Evolutionary conservation across 2,888 invertebrate species (phyloP), one percentile per base, ranked within the genome.

Genomic region (Mythimna loreyi): DNA sequence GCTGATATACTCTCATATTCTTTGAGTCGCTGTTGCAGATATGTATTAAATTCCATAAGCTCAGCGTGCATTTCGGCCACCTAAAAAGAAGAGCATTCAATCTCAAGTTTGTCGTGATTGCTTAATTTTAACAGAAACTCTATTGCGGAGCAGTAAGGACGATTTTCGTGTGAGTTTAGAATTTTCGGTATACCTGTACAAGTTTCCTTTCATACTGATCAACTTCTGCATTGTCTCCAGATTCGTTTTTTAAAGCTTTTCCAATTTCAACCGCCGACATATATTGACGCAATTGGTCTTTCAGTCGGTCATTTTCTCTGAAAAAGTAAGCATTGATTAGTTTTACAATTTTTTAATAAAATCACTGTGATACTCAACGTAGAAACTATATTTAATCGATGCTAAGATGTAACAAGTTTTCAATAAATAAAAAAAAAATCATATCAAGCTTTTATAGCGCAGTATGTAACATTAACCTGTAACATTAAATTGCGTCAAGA

Each of bases 61-160:
- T 99, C 99, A 0, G 98, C 98, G 87, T 99, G 99, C 99, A 99
- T 99, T 94, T 99, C 98, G 3, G 99, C 98, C 0, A 99, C 98
- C 97, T 98, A 63, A 77, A 88, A 16, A 72, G 43, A 21, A 75
- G 2, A 28, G 13, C 25, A 25, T 25, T 36, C 16, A 65, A 16
- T 23, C 19, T 0, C 36, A 40, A 16, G 5, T n/a, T 11, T 16
- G 7, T 25, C 0, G 33, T 1, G 33, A 53, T 19, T 21, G 13
- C 9, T 33, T 71, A 1, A 19, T 8, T 16, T 57, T 23, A 40
- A 7, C n/a, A 49, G 28, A 7, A n/a, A 11, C n/a, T 23, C 50
- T 60, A 30, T 72, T 43, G 21, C 11, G 0, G 21, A 5, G 23
- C 19, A 23, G 1, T 50, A 59, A 25, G 19, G 7, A 6, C 23